Evolutionary conservation across 2,797 vertebrate species (phyloP).

Genomic region (Ambastaia sidthimunki): DNA sequence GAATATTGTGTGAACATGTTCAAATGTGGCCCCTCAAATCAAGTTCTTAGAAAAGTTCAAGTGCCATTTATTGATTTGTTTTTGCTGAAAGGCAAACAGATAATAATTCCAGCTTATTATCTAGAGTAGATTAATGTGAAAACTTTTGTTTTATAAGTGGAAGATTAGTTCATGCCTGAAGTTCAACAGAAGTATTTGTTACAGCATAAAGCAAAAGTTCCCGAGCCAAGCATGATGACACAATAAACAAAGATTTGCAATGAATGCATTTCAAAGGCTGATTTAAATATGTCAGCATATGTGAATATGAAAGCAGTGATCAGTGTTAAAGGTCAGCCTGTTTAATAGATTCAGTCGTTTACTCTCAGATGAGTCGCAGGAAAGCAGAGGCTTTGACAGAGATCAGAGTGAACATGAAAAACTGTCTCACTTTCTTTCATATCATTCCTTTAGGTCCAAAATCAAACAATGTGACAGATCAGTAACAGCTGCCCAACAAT

Average conservation of each 20-base stretch:
- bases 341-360: constrained; percentile 1
- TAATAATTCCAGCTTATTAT: constrained; percentile 55
- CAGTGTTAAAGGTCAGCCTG: background rate
- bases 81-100: constrained; percentile 34
- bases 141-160: constrained; percentile 62
- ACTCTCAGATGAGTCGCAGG: constrained; percentile 65
- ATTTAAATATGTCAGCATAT: background rate
- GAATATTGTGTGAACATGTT: background rate
- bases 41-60: constrained; percentile 9
- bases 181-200: constrained; percentile 65
- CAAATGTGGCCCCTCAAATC: constrained; percentile 16
- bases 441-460: background rate
- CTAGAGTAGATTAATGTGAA: constrained; percentile 63
- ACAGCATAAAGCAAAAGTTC: constrained; percentile 60
- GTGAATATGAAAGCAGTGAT: background rate
- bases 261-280: background rate
- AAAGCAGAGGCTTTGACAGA: constrained; percentile 66
- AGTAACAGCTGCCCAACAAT: background rate
- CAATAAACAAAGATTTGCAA: constrained; percentile 14
- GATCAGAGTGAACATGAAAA: constrained; percentile 67
- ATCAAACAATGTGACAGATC: background rate
- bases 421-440: constrained; percentile 12
- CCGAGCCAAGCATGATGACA: constrained; percentile 70
- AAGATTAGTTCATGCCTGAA: constrained; percentile 93
- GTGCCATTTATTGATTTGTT: background rate